Evolutionary conservation across 2,797 vertebrate genomes (phyloP).

Genomic region (Oryzias sinensis): DNA sequence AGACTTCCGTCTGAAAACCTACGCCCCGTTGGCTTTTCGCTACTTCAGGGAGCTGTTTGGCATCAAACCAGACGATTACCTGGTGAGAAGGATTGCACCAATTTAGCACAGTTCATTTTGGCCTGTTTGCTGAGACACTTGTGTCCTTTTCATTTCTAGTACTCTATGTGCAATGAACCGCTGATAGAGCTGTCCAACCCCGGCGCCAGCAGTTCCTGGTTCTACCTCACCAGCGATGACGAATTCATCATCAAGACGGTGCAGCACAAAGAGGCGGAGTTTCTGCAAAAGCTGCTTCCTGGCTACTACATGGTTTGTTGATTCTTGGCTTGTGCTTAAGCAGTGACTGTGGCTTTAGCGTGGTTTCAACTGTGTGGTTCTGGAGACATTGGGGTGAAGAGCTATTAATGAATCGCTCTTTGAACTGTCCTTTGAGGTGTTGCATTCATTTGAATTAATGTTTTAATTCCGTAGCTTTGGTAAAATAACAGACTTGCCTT

Average conservation of each 20-base stretch:
- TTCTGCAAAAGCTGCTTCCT: constrained; percentile 95
- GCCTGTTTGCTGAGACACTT: not conserved
- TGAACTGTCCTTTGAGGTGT: no score
- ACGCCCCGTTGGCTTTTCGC: constrained; percentile 93
- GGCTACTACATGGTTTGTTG: constrained; percentile 95
- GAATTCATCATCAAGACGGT: constrained; percentile 99
- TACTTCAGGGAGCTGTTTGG: constrained; percentile 98
- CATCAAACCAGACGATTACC: constrained; percentile 95
- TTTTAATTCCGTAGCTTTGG: no score
- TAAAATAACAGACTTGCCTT: not conserved
- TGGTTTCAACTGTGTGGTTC: no score
- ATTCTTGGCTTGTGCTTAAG: not conserved
- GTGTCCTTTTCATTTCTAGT: constrained; percentile 70
- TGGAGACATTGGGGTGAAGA: no score
- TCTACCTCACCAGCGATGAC: constrained; percentile 95
- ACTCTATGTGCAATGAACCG: constrained; percentile 93
- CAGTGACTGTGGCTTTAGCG: not conserved
- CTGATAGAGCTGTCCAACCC: constrained; percentile 94
- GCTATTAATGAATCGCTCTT: no score
- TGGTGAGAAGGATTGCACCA: constrained; percentile 79
- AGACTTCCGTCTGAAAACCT: constrained; percentile 94
- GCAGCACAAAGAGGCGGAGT: constrained; percentile 96
- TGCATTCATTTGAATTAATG: no score
- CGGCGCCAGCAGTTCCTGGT: constrained; percentile 94
- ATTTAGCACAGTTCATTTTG: not conserved